Percentiles rank a stretch among this genome's conserved stretches.
Conservation (phyloP, 2,797 vertebrate genomes). For the Tympanoctomys barrerae region DNA sequence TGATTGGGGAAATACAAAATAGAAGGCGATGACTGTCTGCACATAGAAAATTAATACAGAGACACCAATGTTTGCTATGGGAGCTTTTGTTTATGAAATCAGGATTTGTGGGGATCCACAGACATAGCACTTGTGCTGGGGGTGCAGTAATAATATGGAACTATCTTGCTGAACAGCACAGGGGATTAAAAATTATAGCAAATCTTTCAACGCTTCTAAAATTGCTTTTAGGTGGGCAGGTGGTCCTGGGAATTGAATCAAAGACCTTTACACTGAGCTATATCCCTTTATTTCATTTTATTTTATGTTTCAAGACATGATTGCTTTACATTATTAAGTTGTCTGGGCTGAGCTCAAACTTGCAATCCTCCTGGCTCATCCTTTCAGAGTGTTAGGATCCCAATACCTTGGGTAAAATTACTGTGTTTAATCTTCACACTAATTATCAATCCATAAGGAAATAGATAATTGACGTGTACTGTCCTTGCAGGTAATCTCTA, state of each 20-base stretch:
- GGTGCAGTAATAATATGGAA: background rate
- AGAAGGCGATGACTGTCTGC: background rate
- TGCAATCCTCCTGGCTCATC: background rate
- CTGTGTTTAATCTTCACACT: background rate
- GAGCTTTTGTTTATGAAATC: background rate
- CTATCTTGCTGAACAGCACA: background rate
- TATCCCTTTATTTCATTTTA: background rate
- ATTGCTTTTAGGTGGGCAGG: background rate
- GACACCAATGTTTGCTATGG: background rate
- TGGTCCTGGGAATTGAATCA: background rate
- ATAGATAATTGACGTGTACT: background rate
- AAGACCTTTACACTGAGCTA: background rate
- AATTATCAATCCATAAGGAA: slow-evolving; percentile 28
- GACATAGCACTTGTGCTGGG: background rate
- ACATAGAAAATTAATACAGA: slow-evolving; percentile 35
- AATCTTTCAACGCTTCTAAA: slow-evolving; percentile 40
- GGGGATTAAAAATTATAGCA: background rate
- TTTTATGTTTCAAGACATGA: background rate
- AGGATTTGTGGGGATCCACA: background rate
- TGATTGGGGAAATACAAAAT: background rate
- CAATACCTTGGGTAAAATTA: background rate
- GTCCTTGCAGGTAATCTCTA: background rate
- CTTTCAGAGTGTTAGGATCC: background rate
- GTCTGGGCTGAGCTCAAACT: background rate
- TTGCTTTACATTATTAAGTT: background rate